Evolutionary conservation across 2,797 vertebrate species (phyloP).

Genomic region (Gambelia wislizenii): DNA sequence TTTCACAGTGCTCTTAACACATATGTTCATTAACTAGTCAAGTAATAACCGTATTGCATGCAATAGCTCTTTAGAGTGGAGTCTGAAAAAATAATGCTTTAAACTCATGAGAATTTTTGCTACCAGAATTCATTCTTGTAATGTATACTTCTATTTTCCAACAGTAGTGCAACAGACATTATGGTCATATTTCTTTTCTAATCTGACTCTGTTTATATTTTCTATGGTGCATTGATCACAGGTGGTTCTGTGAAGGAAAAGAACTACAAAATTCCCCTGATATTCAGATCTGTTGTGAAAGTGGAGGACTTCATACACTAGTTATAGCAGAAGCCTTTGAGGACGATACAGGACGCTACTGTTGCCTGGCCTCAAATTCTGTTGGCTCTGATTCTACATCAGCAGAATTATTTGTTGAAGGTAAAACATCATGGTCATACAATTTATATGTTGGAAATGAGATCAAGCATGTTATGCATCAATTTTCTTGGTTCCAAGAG

Average conservation of each 20-base stretch:
- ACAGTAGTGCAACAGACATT: neutral
- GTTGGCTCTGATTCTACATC: slow-evolving; percentile 94
- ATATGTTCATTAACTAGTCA: neutral
- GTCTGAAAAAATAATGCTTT: neutral
- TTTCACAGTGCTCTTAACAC: neutral
- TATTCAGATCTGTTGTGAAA: slow-evolving; percentile 88
- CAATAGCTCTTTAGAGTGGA: neutral
- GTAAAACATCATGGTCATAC: slow-evolving; percentile 73
- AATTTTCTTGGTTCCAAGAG: neutral
- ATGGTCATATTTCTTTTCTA: neutral
- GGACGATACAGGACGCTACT: slow-evolving; percentile 98
- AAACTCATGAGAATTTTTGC: neutral
- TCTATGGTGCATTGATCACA: slow-evolving; percentile 75
- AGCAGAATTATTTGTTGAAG: slow-evolving; percentile 98
- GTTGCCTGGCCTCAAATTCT: slow-evolving; percentile 93
- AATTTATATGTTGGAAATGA: neutral
- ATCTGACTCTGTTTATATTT: slow-evolving; percentile 39
- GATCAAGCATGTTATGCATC: neutral
- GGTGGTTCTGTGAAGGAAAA: slow-evolving; percentile 98
- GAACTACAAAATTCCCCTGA: slow-evolving; percentile 93
- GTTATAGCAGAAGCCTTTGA: slow-evolving; percentile 95
- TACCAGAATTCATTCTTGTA: no score
- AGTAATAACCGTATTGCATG: neutral
- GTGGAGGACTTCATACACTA: slow-evolving; percentile 89
- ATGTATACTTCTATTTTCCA: neutral